Evolutionary conservation across 1,140 invertebrate genomes (phyloP), one percentile per base, ranked within the genome.

Genomic region (Hylyphantes graminicola): DNA sequence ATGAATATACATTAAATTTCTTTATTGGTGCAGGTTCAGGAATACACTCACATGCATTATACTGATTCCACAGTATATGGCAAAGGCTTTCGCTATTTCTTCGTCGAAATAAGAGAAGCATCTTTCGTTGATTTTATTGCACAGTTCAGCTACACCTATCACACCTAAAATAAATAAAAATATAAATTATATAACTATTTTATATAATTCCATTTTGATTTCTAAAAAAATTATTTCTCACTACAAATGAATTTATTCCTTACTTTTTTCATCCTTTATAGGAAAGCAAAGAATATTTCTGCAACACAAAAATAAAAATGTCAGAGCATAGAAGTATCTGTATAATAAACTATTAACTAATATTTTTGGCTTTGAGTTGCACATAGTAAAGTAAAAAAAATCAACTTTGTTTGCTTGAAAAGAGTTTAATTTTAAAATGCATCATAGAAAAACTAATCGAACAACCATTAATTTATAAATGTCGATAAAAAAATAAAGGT

Each of bases 221-320:
- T 78, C 54, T 59, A 17, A 61, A 6, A 81, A 64, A 79, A 13
- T 57, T 13, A 68, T 35, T 35, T 15, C 12, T 35, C n/a, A 50
- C n/a, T 68, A 7, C 17, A 82, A 9, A 74, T 54, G 64, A 72
- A 68, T 74, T 64, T 19, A 55, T 65, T 59, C 72, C 89, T 89
- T 88, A 87, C 92, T 92, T 59, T 93, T 91, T 88, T 95, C 93
- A 88, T 96, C 93, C 85, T 93, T 93, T 82, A 96, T 95, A 19
- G 95, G 95, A 89, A 96, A 96, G 88, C 94, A 96, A 17, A 97
- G 90, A 86, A 96, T 94, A 88, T 95, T 95, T 89, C 94, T 93
- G 88, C 59, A 90, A 90, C 19, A 82, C 35, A 83, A 87, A 85
- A 85, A 85, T 85, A 87, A 79, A n/a, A 61, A 19, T 85, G 17